Base-by-base conservation (phyloP, 2,113 vertebrate species). In the Nannospalax galili region DNA sequence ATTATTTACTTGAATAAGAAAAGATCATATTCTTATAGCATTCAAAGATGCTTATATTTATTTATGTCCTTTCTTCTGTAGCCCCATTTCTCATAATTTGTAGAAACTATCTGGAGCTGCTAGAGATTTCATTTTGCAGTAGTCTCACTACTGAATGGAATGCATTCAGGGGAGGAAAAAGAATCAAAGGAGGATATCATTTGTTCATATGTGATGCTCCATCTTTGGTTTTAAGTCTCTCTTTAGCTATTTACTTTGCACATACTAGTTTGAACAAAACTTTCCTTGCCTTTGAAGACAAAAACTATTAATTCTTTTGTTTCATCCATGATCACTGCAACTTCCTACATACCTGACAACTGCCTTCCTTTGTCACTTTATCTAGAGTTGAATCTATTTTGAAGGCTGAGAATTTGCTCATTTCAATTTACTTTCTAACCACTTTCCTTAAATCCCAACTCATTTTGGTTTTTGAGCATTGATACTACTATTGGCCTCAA, bases 391-490 rank as follows among this genome's bases (percentile, higher is more conserved):
- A 89, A 90, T 35, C 82, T 91, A 73, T 74, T 92, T 65, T 84
- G 91, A 67, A 84, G 42, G 5, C 24, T 79, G n/a, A 60, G 22
- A 32, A 37, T 88, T 45, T 91, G 30, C 14, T 92, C 92, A 42
- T 45, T 89, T 94, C 20, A 24, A 45, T 77, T 90, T 90, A 90
- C 0, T 88, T n/a, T 84, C 65, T 84, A 15, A 92, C 28, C 14
- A 60, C 35, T 86, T 92, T 80, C 48, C 45, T 45, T 64, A 95
- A 85, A 56, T 92, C 8, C 15, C 22, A 90, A 56, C 5, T 96
- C 32, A 92, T 40, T 89, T 94, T 94, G 77, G 78, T 90, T 95
- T 75, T 64, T n/a, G 56, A 67, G 78, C 73, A 45, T 56, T 93
- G 42, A 88, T 28, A 92, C 8, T 70, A 40, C 79, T 70, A 26